These are phyloP conservation scores for Parnassius orleans DNA, from an alignment of 2,888 invertebrate genomes.

Conservation along the genomic window DNA sequence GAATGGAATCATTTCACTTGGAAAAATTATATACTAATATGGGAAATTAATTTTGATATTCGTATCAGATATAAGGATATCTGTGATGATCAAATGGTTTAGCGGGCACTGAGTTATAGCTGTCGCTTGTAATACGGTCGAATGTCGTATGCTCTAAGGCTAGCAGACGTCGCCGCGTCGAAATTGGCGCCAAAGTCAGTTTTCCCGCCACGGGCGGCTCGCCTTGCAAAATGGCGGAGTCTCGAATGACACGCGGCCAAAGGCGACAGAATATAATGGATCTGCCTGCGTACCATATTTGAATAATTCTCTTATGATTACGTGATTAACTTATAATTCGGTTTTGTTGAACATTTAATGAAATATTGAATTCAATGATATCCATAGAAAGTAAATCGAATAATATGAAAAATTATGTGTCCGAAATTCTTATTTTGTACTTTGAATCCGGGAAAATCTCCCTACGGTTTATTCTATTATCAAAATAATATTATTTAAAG, in stretches of 20 bases:
- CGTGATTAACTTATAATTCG: too few species aligned
- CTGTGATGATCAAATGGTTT: slow-evolving; percentile 9
- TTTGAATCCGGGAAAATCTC: too few species aligned
- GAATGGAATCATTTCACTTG: neutral
- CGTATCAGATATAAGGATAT: slow-evolving; percentile 37
- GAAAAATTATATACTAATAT: slow-evolving; percentile 70
- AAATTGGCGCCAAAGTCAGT: slow-evolving; percentile 79
- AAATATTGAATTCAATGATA: too few species aligned
- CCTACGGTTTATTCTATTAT: too few species aligned
- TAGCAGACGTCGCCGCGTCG: slow-evolving; percentile 54
- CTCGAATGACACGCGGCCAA: slow-evolving; percentile 71
- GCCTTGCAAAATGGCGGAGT: slow-evolving; percentile 77
- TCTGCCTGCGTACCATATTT: slow-evolving; percentile 30
- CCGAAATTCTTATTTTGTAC: too few species aligned
- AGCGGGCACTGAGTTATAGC: slow-evolving; percentile 9
- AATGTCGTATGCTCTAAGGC: slow-evolving; percentile 32
- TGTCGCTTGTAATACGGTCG: slow-evolving; percentile 47
- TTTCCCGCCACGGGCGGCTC: slow-evolving; percentile 75
- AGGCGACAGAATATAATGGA: slow-evolving; percentile 54
- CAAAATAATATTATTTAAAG: too few species aligned
- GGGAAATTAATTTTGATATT: slow-evolving; percentile 70
- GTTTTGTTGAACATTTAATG: too few species aligned
- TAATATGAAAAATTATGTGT: too few species aligned
- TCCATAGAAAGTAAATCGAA: too few species aligned
- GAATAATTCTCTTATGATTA: too few species aligned